Conservation (phyloP, 2,797 vertebrate genomes). For the Gymnothorax reevesii region DNA sequence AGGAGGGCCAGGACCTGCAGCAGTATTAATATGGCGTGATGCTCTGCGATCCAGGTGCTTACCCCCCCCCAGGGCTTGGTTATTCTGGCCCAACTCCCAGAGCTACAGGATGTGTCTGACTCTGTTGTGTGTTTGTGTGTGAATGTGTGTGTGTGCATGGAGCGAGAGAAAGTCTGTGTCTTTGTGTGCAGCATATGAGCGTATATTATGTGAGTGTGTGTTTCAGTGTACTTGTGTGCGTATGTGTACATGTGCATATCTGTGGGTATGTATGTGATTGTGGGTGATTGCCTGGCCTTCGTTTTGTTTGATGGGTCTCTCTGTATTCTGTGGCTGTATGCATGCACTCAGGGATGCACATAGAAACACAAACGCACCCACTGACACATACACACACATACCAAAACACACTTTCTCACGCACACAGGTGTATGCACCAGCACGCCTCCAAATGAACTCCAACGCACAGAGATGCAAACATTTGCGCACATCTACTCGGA, state of each 20-base stretch:
- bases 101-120: constrained; percentile 2
- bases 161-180: background rate
- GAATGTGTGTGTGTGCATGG: background rate
- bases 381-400: background rate
- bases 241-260: constrained; percentile 25
- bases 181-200: background rate
- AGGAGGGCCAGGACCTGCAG: constrained; percentile 12
- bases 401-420: background rate
- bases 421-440: too few species aligned
- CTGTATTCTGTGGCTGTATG: constrained; percentile 34
- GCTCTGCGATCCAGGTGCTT: constrained; percentile 50
- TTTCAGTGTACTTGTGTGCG: constrained; percentile 31
- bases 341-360: background rate
- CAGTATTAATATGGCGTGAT: constrained; percentile 14
- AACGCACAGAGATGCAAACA: too few species aligned
- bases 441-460: too few species aligned
- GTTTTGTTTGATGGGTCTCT: constrained; percentile 61
- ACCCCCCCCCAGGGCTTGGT: constrained; percentile 39
- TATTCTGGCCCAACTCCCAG: constrained; percentile 66
- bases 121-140: background rate
- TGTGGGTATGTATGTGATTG: too few species aligned
- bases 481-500: background rate
- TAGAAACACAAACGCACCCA: constrained; percentile 32
- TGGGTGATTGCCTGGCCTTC: constrained; percentile 59
- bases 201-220: constrained; percentile 20